These are phyloP conservation scores for Lycorma delicatula DNA, from an alignment of 1,140 invertebrate genomes.

Conservation along the genomic window DNA sequence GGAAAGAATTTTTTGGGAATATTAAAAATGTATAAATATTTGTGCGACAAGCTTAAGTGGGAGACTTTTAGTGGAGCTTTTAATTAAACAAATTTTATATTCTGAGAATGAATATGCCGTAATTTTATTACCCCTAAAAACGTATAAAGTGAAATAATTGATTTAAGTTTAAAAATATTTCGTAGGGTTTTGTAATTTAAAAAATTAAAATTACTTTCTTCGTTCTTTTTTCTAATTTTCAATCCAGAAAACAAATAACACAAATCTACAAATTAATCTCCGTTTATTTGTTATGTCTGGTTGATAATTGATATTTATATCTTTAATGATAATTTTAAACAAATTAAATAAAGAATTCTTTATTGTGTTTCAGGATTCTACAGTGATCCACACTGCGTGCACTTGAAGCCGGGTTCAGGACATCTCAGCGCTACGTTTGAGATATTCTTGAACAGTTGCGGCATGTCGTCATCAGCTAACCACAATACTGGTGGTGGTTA, in stretches of 20 bases:
- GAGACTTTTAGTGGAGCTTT: neutral
- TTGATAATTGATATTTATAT: neutral
- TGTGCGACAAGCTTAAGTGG: neutral
- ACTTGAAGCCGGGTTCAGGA: constrained; percentile 80
- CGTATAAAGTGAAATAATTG: too few relatives aligned
- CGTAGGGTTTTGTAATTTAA: too few relatives aligned
- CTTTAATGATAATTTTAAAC: neutral
- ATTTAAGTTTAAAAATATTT: too few relatives aligned
- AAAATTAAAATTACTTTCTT: too few relatives aligned
- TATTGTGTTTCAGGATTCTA: constrained; percentile 46
- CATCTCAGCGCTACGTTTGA: constrained; percentile 84
- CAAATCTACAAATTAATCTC: too few relatives aligned
- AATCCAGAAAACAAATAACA: too few relatives aligned
- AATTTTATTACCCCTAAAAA: too few relatives aligned
- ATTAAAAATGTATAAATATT: neutral
- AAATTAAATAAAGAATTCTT: neutral
- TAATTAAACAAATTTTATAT: neutral
- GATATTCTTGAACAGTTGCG: constrained; percentile 84
- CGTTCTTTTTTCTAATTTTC: too few relatives aligned
- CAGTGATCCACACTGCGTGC: constrained; percentile 83
- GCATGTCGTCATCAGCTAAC: constrained; percentile 81
- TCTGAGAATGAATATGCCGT: too few relatives aligned
- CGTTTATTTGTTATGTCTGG: too few relatives aligned
- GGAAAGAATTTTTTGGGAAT: neutral
- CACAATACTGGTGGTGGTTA: constrained; percentile 52